These are phyloP conservation scores for Chaenogobius annularis DNA, from an alignment of 2,113 vertebrate species.

Conservation along the genomic window DNA sequence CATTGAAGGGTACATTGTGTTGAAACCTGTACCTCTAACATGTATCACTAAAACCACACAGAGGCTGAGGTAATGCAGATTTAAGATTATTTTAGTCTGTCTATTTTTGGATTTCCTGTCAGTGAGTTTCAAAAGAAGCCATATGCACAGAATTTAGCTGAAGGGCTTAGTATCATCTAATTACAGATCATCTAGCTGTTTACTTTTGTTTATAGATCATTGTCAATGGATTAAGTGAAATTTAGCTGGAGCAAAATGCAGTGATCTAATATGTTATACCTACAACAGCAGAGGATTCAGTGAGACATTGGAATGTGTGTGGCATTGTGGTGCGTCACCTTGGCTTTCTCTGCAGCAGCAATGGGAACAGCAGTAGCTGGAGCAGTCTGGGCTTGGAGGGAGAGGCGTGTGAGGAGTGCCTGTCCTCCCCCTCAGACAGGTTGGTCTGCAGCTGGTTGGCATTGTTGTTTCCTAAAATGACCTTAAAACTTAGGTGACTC, in stretches of 20 bases:
- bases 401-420: slow-evolving; percentile 95
- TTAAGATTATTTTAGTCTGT: not conserved
- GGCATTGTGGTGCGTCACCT: slow-evolving; percentile 31
- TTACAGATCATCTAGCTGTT: slow-evolving; percentile 30
- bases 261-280: slow-evolving; percentile 37
- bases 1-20: slow-evolving; percentile 4
- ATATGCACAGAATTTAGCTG: slow-evolving; percentile 43
- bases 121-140: slow-evolving; percentile 3
- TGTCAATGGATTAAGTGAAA: slow-evolving; percentile 36
- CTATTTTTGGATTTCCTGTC: slow-evolving; percentile 46
- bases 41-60: slow-evolving; percentile 23
- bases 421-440: slow-evolving; percentile 98
- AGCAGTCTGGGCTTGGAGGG: slow-evolving; percentile 99
- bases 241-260: slow-evolving; percentile 27
- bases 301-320: not conserved
- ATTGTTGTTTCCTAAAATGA: not conserved
- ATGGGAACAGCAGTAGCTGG: slow-evolving; percentile 99
- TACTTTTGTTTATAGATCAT: slow-evolving; percentile 47
- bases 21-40: slow-evolving; percentile 17
- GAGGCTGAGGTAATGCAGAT: slow-evolving; percentile 43
- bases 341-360: slow-evolving; percentile 90
- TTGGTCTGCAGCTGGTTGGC: slow-evolving; percentile 80
- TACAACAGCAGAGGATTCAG: not conserved
- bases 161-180: slow-evolving; percentile 50
- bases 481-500: slow-evolving; percentile 42